These are phyloP conservation scores for Aphidius colemani DNA, from an alignment of 2,888 invertebrate genomes.

Conservation along the genomic window DNA sequence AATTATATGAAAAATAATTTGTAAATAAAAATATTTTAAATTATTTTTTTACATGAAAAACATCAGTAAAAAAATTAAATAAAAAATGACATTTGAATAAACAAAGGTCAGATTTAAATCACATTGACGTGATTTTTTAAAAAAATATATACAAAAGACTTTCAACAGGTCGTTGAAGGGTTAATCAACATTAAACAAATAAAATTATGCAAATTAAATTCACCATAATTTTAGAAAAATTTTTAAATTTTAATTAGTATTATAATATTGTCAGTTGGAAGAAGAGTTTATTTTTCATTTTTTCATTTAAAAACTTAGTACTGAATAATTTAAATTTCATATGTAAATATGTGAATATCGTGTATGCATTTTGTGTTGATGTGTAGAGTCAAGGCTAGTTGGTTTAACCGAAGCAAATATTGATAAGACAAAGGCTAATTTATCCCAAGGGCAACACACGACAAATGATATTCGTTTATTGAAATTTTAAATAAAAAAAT, in stretches of 20 bases:
- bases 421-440: conserved; percentile 58
- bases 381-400: conserved; percentile 55
- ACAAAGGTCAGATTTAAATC: too few species aligned
- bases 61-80: too few species aligned
- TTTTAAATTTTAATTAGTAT: too few species aligned
- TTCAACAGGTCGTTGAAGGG: too few species aligned
- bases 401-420: conserved; percentile 40
- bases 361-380: conserved; percentile 36
- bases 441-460: conserved; percentile 48
- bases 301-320: background rate
- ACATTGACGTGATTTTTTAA: too few species aligned
- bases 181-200: background rate
- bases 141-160: too few species aligned
- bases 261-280: background rate
- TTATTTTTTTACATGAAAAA: too few species aligned
- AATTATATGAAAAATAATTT: background rate
- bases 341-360: conserved; percentile 47
- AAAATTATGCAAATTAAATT: background rate
- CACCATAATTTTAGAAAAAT: background rate
- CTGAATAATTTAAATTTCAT: background rate
- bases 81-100: too few species aligned
- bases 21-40: background rate
- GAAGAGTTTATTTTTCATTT: background rate
- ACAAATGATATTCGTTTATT: background rate
- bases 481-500: too few species aligned